Evolutionary conservation across 2,113 vertebrate species (phyloP), one percentile per base, ranked within the genome.

Genomic region (Ifrita kowaldi): DNA sequence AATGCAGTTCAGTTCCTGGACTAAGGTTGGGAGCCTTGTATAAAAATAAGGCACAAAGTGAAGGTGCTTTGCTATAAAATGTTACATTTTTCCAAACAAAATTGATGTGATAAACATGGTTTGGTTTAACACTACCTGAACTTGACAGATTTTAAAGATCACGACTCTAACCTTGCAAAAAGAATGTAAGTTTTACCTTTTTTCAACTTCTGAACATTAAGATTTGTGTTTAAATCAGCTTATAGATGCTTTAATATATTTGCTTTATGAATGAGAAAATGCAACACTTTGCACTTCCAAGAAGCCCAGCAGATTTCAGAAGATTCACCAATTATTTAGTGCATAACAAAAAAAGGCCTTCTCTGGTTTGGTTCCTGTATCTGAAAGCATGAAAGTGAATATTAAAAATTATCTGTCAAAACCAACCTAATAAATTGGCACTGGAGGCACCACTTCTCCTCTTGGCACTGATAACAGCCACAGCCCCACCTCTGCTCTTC

Each of bases 381-480:
- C 44, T 71, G 28, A 50, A 67, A 90, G 42, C 17, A 82, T 4
- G 33, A 23, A 33, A 89, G 15, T 18, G 11, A 37, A 3, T 11
- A 65, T 39, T 47, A n/a, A 67, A 59, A 69, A 79, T 24, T 1
- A 94, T 56, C 28, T 46, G 26, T 22, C 41, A 19, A 93, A 85
- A 97, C 96, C 65, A 94, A 99, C 99, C 98, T 96, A 98, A 97
- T 59, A 99, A 96, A 47, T 99, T 99, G 46, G 98, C 98, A 50
- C 94, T 97, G 33, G 98, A 98, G 50, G 98, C 97, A 56, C 98
- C 98, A 67, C 98, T 99, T 94, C 96, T 98, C 63, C 98, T 98
- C 69, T 81, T 97, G 24, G 97, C 93, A 19, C 63, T 95, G 71
- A 99, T 30, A 6, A 80, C 50, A 67, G 98, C 97, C 26, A 97